Base-by-base conservation (phyloP, 2,113 vertebrate species). In the Azemiops feae region DNA sequence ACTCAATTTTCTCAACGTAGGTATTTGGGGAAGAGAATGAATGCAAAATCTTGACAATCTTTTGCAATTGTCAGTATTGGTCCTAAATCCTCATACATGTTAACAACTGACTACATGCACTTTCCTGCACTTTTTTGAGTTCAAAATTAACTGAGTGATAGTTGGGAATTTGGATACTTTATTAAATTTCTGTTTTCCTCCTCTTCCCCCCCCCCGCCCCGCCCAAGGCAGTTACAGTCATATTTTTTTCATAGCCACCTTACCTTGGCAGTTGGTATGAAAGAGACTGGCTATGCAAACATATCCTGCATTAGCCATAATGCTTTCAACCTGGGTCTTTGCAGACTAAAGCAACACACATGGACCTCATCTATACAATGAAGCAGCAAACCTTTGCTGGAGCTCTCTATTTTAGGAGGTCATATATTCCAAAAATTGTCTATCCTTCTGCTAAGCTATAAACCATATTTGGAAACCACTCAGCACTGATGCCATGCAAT, bases 171-270 rank as follows among this genome's bases (percentile, higher is more conserved):
- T 74, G 69, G n/a, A 39, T 39, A 39, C 30, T 74, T 74, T 74
- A 34, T 18, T 74, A 7, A 74, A 34, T 16, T 74, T 60, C 64
- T 74, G 30, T 34, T 34, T 27, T 64, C 60, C 1, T 4, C 12
- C 2, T 4, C n/a, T 60, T 5, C 14, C 10, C 3, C 1, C 3
- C 4, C 3, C 10, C 27, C 0, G 27, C 9, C 12, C 69, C 1
- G 5, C 20, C 20, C 64, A 34, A 64, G n/a, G 69, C n/a, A 74
- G 5, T 74, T 5, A 4, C 69, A 74, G n/a, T 30, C 18, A 57
- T 22, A n/a, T 16, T 34, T 74, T 18, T 34, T 18, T 34, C 16
- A 39, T 74, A 74, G 34, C 14, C 34, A 74, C 14, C 5, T 74
- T 74, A 34, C n/a, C n/a, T 34, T 74, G 16, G 39, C 5, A 34